These are phyloP conservation scores for Mungos mungo DNA, from an alignment of 2,113 vertebrate species.

Conservation along the genomic window DNA sequence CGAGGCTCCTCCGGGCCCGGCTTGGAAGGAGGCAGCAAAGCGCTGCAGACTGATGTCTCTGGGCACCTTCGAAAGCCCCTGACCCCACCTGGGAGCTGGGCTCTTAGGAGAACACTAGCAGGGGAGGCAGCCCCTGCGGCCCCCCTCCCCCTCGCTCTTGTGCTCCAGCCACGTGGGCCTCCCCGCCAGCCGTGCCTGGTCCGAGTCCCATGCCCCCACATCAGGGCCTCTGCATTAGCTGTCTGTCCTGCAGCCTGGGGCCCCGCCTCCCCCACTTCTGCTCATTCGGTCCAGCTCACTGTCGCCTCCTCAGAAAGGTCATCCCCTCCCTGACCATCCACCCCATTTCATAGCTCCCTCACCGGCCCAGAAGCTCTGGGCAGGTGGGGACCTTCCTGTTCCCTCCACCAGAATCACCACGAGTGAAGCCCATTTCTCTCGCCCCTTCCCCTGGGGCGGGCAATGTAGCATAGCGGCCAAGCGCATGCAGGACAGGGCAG, in stretches of 20 bases:
- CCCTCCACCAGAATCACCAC: accelerated
- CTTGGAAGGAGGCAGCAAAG: neutral
- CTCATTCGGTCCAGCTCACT: neutral
- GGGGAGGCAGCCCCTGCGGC: neutral
- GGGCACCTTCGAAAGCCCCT: neutral
- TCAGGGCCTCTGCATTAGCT: neutral
- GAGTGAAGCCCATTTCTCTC: neutral
- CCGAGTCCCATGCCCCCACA: no score
- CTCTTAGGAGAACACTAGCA: neutral
- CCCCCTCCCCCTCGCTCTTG: accelerated
- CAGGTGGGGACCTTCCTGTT: neutral
- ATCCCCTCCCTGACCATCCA: neutral
- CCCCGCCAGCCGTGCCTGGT: neutral
- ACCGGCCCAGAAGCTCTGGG: neutral
- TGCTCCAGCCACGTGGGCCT: neutral
- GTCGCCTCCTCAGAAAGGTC: neutral
- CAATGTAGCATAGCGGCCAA: neutral
- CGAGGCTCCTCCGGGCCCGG: neutral
- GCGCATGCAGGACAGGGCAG: accelerated
- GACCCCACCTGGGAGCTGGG: neutral
- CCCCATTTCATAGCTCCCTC: neutral
- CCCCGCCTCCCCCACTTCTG: neutral
- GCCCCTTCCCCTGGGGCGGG: neutral
- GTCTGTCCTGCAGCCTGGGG: neutral
- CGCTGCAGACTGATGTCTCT: no score